phyloP scores from a whole-genome alignment of 2,888 invertebrate species.

The Acronicta psi region DNA sequence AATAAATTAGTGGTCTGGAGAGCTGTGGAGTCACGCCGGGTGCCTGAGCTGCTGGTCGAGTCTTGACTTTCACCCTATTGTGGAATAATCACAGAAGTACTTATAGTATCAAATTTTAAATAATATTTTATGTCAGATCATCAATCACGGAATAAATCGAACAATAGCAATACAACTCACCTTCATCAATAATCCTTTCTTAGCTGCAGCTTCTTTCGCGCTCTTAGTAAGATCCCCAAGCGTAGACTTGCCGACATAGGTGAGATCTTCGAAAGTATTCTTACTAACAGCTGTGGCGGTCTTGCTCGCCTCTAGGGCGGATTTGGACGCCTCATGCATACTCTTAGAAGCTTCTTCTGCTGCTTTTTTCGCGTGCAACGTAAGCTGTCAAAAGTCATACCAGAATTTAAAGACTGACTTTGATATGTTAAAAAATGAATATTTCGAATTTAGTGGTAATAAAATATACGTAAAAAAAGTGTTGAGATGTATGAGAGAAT shows the following conservation, averaged over 20 bases:
- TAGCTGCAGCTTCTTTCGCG: slow-evolving; percentile 95
- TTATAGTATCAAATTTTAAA: too few relatives aligned
- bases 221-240: slow-evolving; percentile 97
- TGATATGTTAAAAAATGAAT: not conserved
- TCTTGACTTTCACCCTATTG: slow-evolving; percentile 82
- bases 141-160: not conserved
- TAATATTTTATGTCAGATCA: not conserved
- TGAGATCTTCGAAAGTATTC: slow-evolving; percentile 95
- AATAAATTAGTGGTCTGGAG: slow-evolving; percentile 91
- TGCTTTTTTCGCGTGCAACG: slow-evolving; percentile 96
- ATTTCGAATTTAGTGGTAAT: slow-evolving; percentile 7
- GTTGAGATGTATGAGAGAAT: slow-evolving; percentile 10
- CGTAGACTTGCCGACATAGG: slow-evolving; percentile 96
- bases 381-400: slow-evolving; percentile 88
- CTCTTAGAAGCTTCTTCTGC: slow-evolving; percentile 95
- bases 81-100: not conserved
- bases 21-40: slow-evolving; percentile 90
- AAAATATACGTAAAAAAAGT: slow-evolving; percentile 4
- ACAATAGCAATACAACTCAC: slow-evolving; percentile 71
- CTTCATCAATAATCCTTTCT: slow-evolving; percentile 94
- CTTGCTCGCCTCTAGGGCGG: slow-evolving; percentile 95
- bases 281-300: slow-evolving; percentile 96
- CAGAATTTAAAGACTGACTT: not conserved
- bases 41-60: slow-evolving; percentile 64
- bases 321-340: slow-evolving; percentile 95